Evolutionary conservation across 92 coral and sea anemone genomes (phyloP).

Genomic region (Phenganax subtilis): DNA sequence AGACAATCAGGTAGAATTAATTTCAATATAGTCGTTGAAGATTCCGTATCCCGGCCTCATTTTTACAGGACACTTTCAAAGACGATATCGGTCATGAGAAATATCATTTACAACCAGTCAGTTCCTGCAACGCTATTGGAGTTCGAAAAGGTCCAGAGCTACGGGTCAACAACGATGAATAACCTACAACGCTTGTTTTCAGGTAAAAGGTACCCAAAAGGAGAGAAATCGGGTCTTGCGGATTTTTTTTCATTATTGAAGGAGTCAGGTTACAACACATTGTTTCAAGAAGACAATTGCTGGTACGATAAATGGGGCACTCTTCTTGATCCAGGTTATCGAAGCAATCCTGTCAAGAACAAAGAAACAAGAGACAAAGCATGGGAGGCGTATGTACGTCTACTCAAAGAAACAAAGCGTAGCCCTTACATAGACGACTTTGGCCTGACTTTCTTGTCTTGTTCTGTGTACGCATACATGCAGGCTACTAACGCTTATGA

Average conservation of each 20-base stretch:
- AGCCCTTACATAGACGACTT: constrained; percentile 52
- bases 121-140: constrained; percentile 33
- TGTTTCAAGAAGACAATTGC: constrained; percentile 25
- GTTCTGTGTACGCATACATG: constrained; percentile 54
- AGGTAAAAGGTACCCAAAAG: background rate
- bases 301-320: constrained; percentile 34
- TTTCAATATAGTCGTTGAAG: constrained; percentile 17
- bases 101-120: constrained; percentile 6
- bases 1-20: background rate
- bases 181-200: constrained; percentile 24
- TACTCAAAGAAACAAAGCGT: constrained; percentile 37
- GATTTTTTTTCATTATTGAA: constrained; percentile 16
- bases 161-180: background rate
- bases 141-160: constrained; percentile 25
- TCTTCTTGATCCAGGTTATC: constrained; percentile 47
- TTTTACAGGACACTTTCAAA: constrained; percentile 20
- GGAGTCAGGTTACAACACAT: constrained; percentile 24
- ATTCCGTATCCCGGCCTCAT: constrained; percentile 13
- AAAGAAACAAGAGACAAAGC: background rate
- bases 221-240: constrained; percentile 4
- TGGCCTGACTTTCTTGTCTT: constrained; percentile 64
- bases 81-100: constrained; percentile 13
- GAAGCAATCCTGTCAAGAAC: background rate
- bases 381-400: constrained; percentile 25
- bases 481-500: constrained; percentile 67